Percentiles rank a stretch among this genome's conserved stretches.
Conservation (phyloP, 2,113 vertebrate genomes). For the Zeus faber region DNA sequence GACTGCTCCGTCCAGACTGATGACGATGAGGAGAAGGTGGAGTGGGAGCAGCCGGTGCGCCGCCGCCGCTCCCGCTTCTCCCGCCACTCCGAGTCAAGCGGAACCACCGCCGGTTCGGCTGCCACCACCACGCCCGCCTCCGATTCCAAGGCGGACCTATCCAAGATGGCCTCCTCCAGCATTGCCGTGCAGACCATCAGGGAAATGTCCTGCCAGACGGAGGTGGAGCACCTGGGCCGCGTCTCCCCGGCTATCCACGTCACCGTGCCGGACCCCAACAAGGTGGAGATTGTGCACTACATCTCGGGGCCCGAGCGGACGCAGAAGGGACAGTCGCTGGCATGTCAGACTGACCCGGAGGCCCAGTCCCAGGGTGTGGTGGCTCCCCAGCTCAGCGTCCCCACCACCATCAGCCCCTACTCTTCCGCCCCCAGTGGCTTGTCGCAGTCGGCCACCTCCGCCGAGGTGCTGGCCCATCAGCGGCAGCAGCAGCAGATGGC, state of each 20-base stretch:
- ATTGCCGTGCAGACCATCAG: slow-evolving; percentile 92
- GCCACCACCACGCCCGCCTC: slow-evolving; percentile 15
- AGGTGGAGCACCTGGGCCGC: slow-evolving; percentile 78
- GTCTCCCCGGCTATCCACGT: slow-evolving; percentile 94
- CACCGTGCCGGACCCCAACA: slow-evolving; percentile 85
- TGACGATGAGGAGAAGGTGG: slow-evolving; percentile 90
- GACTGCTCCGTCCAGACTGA: slow-evolving; percentile 97
- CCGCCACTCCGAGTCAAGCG: slow-evolving; percentile 80
- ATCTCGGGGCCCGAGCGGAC: slow-evolving; percentile 96
- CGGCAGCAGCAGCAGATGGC: slow-evolving; percentile 75
- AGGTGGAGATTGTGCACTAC: slow-evolving; percentile 92
- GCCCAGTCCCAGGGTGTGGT: slow-evolving; percentile 84
- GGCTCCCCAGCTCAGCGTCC: slow-evolving; percentile 86
- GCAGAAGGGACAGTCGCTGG: slow-evolving; percentile 88
- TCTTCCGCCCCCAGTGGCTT: slow-evolving; percentile 78
- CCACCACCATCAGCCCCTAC: slow-evolving; percentile 88
- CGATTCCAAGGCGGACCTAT: slow-evolving; percentile 78
- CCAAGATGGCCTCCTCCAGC: slow-evolving; percentile 80
- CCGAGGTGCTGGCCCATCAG: slow-evolving; percentile 73
- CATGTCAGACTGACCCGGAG: slow-evolving; percentile 93
- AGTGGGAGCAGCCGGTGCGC: slow-evolving; percentile 90
- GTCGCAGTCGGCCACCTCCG: slow-evolving; percentile 81
- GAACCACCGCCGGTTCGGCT: slow-evolving; percentile 15
- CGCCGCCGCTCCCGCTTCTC: slow-evolving; percentile 86
- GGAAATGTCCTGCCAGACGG: slow-evolving; percentile 71